A percentile compares a stretch with the other conserved stretches of the same genome.
These are phyloP conservation scores for Lerista edwardsae DNA, from an alignment of 2,797 vertebrate genomes.

Conservation along the genomic window DNA sequence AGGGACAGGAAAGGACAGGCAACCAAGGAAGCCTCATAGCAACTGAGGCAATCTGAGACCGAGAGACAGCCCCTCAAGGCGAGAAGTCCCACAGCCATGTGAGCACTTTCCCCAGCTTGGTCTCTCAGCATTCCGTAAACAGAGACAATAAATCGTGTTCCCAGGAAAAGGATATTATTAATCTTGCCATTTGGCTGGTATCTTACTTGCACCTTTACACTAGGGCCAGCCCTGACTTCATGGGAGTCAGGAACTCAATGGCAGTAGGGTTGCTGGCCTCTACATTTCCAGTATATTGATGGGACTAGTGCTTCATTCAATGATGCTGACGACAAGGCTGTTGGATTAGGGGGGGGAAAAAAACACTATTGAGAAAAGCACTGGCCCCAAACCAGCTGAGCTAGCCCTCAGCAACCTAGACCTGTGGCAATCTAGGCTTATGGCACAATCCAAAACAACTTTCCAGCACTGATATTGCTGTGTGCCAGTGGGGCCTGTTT, in stretches of 20 bases:
- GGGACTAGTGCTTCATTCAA: constrained; percentile 19
- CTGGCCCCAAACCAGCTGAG: neutral
- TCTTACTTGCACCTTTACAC: neutral
- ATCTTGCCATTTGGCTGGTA: constrained; percentile 26
- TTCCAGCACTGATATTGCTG: too few relatives aligned
- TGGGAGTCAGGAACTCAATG: neutral
- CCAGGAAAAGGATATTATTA: constrained; percentile 25
- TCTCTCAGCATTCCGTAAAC: neutral
- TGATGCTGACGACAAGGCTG: neutral
- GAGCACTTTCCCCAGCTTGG: constrained; percentile 1
- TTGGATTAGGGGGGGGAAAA: neutral
- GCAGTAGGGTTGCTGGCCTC: neutral
- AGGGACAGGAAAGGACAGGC: constrained; percentile 23
- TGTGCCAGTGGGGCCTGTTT: too few relatives aligned
- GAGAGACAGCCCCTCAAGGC: neutral
- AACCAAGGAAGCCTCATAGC: constrained; percentile 3
- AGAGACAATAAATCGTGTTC: neutral
- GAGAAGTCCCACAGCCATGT: rapidly evolving
- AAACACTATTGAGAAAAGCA: neutral
- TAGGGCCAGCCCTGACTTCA: neutral
- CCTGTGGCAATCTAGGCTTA: too few relatives aligned
- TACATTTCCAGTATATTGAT: neutral
- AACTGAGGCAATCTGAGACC: constrained; percentile 6
- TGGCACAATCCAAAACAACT: too few relatives aligned
- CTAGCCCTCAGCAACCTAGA: too few relatives aligned